phyloP scores from a whole-genome alignment of 2,113 vertebrate genomes.

The Brachypodius melanocephalos region DNA sequence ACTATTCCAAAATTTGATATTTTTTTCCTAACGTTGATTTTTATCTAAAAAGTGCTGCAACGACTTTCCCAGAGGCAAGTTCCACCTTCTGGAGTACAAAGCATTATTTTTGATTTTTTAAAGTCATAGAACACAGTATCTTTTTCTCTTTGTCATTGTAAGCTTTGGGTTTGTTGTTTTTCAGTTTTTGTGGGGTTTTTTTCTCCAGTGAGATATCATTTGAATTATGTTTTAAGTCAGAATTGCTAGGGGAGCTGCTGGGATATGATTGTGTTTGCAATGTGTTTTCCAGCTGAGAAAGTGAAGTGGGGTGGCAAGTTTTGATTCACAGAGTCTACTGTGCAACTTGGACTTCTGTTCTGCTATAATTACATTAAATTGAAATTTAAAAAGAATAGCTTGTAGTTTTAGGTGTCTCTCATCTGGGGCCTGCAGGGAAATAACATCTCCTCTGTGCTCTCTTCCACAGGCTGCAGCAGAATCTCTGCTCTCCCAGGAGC shows the following conservation, averaged over 20 bases:
- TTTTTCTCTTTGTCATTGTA: constrained; percentile 44
- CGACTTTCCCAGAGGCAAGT: constrained; percentile 68
- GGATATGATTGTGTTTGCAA: not conserved
- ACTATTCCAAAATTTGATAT: not conserved
- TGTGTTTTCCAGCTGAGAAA: not conserved
- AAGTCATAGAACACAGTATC: constrained; percentile 4
- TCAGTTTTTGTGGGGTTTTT: not conserved
- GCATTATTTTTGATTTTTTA: constrained; percentile 38
- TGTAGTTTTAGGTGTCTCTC: not conserved
- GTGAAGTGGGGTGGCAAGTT: not conserved
- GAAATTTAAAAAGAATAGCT: not conserved
- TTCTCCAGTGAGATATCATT: constrained; percentile 8
- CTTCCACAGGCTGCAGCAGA: not conserved
- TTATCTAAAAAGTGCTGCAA: constrained; percentile 40
- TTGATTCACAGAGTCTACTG: not conserved
- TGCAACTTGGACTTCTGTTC: not conserved
- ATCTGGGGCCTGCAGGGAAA: not conserved
- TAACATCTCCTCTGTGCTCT: not conserved
- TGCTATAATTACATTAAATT: not conserved
- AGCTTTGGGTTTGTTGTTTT: not conserved
- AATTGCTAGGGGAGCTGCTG: not conserved
- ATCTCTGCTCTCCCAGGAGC: not conserved
- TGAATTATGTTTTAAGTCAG: constrained; percentile 63
- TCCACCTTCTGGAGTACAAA: constrained; percentile 54
- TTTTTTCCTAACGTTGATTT: not conserved